Evolutionary conservation across 1,140 invertebrate species (phyloP).

Genomic region (Philopotamus ludificatus): DNA sequence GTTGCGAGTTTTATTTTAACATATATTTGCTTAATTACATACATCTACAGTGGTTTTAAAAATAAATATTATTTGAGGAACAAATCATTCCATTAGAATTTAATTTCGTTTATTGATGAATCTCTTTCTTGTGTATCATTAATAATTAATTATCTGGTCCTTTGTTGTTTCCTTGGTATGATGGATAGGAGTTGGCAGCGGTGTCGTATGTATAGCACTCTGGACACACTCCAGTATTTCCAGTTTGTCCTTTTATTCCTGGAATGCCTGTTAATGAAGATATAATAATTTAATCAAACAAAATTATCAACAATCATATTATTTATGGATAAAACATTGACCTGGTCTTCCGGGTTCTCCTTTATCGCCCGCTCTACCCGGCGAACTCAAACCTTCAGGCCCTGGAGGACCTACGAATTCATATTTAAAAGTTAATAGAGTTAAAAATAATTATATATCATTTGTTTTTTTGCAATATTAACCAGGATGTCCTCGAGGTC

Average conservation of each 20-base stretch:
- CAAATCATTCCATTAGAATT: no score
- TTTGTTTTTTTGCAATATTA: slow-evolving; percentile 26
- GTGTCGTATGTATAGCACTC: slow-evolving; percentile 32
- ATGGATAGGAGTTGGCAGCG: slow-evolving; percentile 15
- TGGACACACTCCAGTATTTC: slow-evolving; percentile 29
- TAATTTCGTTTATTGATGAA: no score
- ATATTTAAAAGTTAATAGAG: neutral
- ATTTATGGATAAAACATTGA: slow-evolving; percentile 9
- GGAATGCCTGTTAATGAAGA: slow-evolving; percentile 24
- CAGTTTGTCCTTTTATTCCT: slow-evolving; percentile 26
- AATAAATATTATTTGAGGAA: no score
- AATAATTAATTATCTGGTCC: slow-evolving; percentile 33
- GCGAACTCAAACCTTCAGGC: slow-evolving; percentile 31
- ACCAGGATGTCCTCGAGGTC: slow-evolving; percentile 66
- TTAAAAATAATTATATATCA: neutral
- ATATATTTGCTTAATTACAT: no score
- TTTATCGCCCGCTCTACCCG: slow-evolving; percentile 37
- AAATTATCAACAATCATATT: neutral
- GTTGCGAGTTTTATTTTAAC: no score
- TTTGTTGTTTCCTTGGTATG: slow-evolving; percentile 37
- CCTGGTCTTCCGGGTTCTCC: slow-evolving; percentile 40
- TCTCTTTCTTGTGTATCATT: no score
- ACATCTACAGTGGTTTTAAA: no score
- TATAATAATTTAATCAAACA: neutral
- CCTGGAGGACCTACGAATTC: slow-evolving; percentile 29